Evolutionary conservation across 2,797 vertebrate genomes (phyloP).

Genomic region (Eulemur albifrons): DNA sequence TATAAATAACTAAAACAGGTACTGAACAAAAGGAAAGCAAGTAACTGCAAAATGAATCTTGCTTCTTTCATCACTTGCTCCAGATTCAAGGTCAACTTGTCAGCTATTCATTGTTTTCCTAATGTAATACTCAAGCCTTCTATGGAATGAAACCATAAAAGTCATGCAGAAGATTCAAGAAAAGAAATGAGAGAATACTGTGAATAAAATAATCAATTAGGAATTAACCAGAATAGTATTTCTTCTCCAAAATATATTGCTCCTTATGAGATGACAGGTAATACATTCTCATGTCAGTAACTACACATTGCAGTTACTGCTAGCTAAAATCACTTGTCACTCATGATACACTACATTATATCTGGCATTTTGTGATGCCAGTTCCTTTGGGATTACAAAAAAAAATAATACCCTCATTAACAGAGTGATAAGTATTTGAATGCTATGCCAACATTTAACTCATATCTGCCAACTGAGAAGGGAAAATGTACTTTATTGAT

Average conservation of each 20-base stretch:
- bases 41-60: conserved; percentile 3
- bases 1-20: conserved; percentile 49
- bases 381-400: conserved; percentile 44
- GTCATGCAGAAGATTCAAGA: not conserved
- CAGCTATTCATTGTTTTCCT: not conserved
- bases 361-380: conserved; percentile 35
- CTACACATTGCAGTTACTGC: conserved; percentile 33
- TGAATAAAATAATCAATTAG: conserved; percentile 22
- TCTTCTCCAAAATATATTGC: conserved; percentile 33
- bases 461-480: conserved; percentile 48
- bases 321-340: conserved; percentile 59
- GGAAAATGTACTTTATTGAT: conserved; percentile 78
- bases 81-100: conserved; percentile 11
- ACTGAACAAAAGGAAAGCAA: conserved; percentile 32
- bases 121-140: not conserved
- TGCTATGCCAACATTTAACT: conserved; percentile 62
- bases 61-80: conserved; percentile 49
- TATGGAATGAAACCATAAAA: not conserved
- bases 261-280: not conserved
- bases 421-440: conserved; percentile 63
- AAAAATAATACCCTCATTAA: conserved; percentile 58
- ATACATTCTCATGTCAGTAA: conserved; percentile 32
- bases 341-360: not conserved
- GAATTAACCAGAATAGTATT: not conserved
- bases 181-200: not conserved